Base-by-base conservation (phyloP, 2,113 vertebrate genomes). In the Tachysurus vachellii region DNA sequence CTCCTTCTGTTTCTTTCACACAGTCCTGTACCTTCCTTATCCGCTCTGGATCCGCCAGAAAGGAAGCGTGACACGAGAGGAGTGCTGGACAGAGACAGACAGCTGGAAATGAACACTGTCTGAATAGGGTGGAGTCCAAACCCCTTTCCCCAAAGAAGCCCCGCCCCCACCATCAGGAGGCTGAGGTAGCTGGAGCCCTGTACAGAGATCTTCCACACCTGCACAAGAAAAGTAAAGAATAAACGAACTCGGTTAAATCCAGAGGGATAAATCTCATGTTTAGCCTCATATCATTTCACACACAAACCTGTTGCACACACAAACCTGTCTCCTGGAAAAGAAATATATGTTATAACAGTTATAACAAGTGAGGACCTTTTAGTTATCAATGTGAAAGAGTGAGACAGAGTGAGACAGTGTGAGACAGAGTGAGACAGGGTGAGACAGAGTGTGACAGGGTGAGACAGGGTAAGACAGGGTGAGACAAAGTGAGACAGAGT, bases 171-270 rank as follows among this genome's bases (percentile, higher is more conserved):
- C 98, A 99, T 99, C 87, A 99, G 91, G 76, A 99, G 90, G 0
- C 96, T 97, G 93, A 99, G 96, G 86, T 95, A 97, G 86, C 96
- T 97, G 0, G 98, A 96, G 19, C 97, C 97, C 94, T 99, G 98
- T 80, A 99, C 92, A 14, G 98, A 97, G 71, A 96, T 95, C 91
- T 97, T 99, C 98, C 98, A 99, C 0, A 99, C 98, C 98, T 99
- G 57, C 19, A 79, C 7, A 61, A 68, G 66, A 42, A 71, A 47
- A 75, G n/a, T 87, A 23, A 88, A 0, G 54, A 64, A 36, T 57
- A 0, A n/a, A n/a, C 42, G 2, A 42, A 70, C 2, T 70, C 14
- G 19, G 14, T 70, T 36, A 36, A 70, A 70, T 70, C 31, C 68
- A 9, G 31, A 36, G 17, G 36, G 28, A 70, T 70, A 36, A 71